Conservation (phyloP, 2,888 invertebrate species). For the Odiellus spinosus region DNA sequence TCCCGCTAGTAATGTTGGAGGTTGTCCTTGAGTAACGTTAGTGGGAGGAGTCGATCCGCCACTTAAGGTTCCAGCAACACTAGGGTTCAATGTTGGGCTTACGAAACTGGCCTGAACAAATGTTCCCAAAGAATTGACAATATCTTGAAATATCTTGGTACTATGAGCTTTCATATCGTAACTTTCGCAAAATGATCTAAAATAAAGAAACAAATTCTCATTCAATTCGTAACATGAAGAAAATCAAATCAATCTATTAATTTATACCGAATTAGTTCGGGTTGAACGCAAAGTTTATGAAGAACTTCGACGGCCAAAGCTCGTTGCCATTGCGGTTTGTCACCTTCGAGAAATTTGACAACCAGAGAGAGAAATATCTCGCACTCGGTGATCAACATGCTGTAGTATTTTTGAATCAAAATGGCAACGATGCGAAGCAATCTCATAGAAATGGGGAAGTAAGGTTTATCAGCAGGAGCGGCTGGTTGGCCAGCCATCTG, state of each 20-base stretch:
- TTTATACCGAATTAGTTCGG: constrained; percentile 51
- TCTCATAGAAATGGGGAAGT: constrained; percentile 92
- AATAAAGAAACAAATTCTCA: constrained; percentile 14
- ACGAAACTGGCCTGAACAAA: constrained; percentile 70
- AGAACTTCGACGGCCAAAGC: constrained; percentile 88
- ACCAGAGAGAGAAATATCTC: constrained; percentile 94
- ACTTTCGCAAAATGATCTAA: constrained; percentile 68
- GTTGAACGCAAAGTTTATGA: constrained; percentile 80
- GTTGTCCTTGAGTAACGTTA: constrained; percentile 37
- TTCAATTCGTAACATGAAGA: no score
- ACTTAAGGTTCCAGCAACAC: constrained; percentile 5
- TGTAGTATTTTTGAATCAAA: constrained; percentile 82
- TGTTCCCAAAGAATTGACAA: constrained; percentile 79
- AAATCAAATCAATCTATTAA: no score
- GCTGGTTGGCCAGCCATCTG: constrained; percentile 25
- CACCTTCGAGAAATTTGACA: constrained; percentile 91
- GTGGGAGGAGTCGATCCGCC: constrained; percentile 21
- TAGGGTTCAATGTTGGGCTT: constrained; percentile 6
- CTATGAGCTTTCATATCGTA: constrained; percentile 76
- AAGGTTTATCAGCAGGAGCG: constrained; percentile 62
- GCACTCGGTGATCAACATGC: constrained; percentile 85
- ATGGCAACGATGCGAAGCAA: constrained; percentile 80
- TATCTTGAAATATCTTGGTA: constrained; percentile 58
- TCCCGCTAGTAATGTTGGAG: constrained; percentile 46
- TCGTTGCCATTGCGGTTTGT: constrained; percentile 90